Evolutionary conservation across 2,113 vertebrate genomes (phyloP).

Genomic region (Okapia johnstoni): DNA sequence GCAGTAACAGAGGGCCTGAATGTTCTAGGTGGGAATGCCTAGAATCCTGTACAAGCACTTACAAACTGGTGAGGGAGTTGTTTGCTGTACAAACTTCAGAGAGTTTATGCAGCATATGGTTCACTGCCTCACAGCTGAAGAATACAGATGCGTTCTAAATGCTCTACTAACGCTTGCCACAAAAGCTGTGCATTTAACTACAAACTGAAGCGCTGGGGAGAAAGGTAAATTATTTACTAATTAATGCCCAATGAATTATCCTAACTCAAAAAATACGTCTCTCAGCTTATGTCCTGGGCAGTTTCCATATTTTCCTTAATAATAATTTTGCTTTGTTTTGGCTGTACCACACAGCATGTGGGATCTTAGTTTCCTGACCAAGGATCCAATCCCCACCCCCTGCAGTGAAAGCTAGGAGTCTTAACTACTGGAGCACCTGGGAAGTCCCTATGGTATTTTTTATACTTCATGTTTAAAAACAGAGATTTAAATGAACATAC

Average conservation of each 20-base stretch:
- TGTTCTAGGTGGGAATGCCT: neutral
- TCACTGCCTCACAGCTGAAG: neutral
- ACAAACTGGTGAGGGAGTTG: neutral
- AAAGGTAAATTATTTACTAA: neutral
- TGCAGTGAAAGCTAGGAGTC: neutral
- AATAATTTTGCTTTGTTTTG: neutral
- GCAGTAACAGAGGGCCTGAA: neutral
- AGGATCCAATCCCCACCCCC: neutral
- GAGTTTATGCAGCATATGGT: neutral
- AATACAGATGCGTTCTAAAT: neutral
- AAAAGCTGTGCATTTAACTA: neutral
- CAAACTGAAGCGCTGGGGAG: neutral
- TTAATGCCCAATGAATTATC: neutral
- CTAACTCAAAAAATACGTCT: constrained; percentile 30
- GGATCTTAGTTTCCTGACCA: neutral
- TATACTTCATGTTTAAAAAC: neutral
- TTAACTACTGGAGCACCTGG: neutral
- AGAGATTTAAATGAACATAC: neutral
- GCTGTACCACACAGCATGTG: neutral
- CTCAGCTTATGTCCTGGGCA: neutral
- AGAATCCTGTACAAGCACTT: neutral
- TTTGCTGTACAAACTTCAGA: neutral
- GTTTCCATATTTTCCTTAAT: neutral
- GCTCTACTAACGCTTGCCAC: neutral
- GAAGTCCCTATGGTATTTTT: neutral